These are phyloP conservation scores for Stictonetta naevosa DNA, from an alignment of 2,113 vertebrate species.

Conservation along the genomic window DNA sequence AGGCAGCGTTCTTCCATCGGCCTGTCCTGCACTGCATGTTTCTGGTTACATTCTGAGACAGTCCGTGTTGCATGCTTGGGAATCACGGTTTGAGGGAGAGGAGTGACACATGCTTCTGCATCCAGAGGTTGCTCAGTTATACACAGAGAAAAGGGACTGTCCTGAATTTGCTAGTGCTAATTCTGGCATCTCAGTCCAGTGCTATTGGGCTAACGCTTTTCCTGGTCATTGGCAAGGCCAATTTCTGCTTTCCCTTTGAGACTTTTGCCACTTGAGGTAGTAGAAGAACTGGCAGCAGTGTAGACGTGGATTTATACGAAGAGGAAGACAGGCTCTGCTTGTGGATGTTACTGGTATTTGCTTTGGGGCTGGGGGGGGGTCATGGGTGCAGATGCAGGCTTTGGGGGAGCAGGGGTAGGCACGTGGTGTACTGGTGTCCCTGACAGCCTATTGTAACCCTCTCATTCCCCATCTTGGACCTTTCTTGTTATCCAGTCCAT, in stretches of 20 bases:
- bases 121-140: neutral
- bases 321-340: neutral
- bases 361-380: too few species aligned
- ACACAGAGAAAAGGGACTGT: rapidly evolving
- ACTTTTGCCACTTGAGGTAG: neutral
- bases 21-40: neutral
- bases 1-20: neutral
- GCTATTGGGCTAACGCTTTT: rapidly evolving
- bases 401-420: neutral
- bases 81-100: neutral
- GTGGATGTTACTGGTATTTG: neutral
- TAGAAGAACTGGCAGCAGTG: neutral
- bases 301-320: neutral
- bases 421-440: neutral
- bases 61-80: rapidly evolving
- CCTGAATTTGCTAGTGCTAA: neutral
- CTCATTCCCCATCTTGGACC: neutral
- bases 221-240: neutral
- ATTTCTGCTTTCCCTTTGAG: rapidly evolving
- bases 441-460: neutral
- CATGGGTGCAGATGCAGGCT: neutral
- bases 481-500: neutral
- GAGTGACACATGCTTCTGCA: rapidly evolving
- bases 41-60: neutral
- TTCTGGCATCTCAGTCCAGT: neutral